Base-by-base conservation (phyloP, 2,113 vertebrate genomes). In the Phyllopteryx taeniolatus region DNA sequence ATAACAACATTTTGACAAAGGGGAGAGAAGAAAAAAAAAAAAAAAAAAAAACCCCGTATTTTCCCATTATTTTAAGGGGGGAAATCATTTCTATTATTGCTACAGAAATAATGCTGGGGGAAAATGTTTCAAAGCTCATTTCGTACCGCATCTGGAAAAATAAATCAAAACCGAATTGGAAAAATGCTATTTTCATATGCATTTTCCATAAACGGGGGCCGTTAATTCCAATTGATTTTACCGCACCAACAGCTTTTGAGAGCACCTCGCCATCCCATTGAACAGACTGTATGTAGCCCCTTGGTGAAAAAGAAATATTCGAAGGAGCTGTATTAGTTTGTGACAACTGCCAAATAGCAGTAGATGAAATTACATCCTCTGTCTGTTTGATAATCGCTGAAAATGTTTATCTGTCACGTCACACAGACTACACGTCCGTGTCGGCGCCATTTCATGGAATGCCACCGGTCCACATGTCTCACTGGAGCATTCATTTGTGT, bases 381-480 rank as follows among this genome's bases (percentile, higher is more conserved):
- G 31, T 64, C 53, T 0, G 20, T 4, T 8, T 12, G 3, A 6
- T 59, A 67, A 59, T 66, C 70, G 54, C 43, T 56, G 13, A 8
- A 69, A 72, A 68, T 65, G 44, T 31, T 31, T 15, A 7, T 33
- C 57, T 73, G 54, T 65, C 73, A 61, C 73, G 42, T 78, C 73
- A 73, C 56, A 5, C 42, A 19, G 47, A 66, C 64, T 46, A 73
- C 14, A 9, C 44, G 46, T 80, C 67, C 78, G 22, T 33, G 31
- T 27, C 67, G 13, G 72, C 77, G 69, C 53, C 46, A 73, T 70
- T 75, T 74, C 35, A 70, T 83, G 73, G 80, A 90, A 88, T 88
- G 85, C 67, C 56, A 54, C 79, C 35, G 4, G 75, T 73, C 74
- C 74, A 78, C 70, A 69, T 75, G 75, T 79, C 70, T 74, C 77